Conservation (phyloP, 2,797 vertebrate species). For the Anniella stebbinsi region DNA sequence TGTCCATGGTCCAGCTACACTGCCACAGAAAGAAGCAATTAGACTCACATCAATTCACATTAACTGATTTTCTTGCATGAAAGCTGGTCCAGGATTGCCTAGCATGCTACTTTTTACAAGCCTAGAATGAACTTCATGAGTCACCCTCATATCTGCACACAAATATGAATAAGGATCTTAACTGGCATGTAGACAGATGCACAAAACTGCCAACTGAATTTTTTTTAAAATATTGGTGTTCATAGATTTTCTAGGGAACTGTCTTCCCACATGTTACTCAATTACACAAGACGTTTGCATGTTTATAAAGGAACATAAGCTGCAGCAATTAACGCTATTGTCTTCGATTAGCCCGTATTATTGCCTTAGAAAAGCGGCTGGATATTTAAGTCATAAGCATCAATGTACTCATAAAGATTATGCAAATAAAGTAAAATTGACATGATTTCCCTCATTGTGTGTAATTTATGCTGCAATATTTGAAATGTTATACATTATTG, state of each 20-base stretch:
- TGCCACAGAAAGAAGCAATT: conserved; percentile 6
- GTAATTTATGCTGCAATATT: not conserved
- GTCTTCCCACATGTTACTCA: not conserved
- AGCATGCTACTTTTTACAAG: not conserved
- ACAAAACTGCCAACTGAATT: not conserved
- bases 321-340: not conserved
- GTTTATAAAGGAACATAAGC: not conserved
- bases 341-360: not conserved
- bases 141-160: not conserved
- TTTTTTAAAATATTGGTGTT: not conserved
- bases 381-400: not conserved
- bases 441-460: not conserved
- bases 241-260: not conserved
- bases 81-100: not conserved
- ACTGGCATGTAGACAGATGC: not conserved
- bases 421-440: not conserved
- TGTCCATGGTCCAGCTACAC: not conserved
- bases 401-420: not conserved
- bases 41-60: not conserved
- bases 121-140: conserved; percentile 7
- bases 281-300: not conserved
- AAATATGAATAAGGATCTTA: not conserved
- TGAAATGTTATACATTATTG: not conserved
- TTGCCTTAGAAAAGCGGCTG: not conserved
- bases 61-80: conserved; percentile 11